Evolutionary conservation across 2,888 invertebrate genomes (phyloP).

Genomic region (Kryphioiulus occultus): DNA sequence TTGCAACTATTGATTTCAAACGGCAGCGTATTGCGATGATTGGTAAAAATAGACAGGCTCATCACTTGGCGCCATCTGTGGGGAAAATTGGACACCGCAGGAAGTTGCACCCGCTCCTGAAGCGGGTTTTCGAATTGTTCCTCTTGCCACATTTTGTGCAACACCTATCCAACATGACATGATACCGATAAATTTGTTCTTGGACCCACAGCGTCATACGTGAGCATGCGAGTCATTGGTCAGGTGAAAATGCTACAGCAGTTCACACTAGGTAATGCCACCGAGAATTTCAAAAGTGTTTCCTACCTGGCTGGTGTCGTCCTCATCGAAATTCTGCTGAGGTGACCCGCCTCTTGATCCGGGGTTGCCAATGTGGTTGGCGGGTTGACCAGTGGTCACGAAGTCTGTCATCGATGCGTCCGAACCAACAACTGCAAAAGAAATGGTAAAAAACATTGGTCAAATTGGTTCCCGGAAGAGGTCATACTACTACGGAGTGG

Average conservation of each 20-base stretch:
- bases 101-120: no score
- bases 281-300: neutral
- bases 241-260: neutral
- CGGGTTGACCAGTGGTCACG: neutral
- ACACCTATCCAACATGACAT: no score
- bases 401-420: constrained; percentile 18
- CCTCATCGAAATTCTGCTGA: neutral
- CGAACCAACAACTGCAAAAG: neutral
- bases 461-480: no score
- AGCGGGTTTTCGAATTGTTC: no score
- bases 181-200: neutral
- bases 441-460: neutral
- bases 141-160: no score
- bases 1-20: no score
- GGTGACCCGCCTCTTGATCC: constrained; percentile 20
- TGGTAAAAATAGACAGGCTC: no score
- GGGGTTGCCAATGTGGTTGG: constrained; percentile 35
- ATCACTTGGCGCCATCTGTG: no score
- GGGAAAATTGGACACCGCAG: no score
- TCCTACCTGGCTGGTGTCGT: constrained; percentile 17
- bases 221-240: neutral
- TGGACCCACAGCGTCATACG: neutral
- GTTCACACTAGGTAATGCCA: no score
- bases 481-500: no score
- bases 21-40: no score